Conservation (phyloP, 2,113 vertebrate species). For the Ranitomeya imitator region DNA sequence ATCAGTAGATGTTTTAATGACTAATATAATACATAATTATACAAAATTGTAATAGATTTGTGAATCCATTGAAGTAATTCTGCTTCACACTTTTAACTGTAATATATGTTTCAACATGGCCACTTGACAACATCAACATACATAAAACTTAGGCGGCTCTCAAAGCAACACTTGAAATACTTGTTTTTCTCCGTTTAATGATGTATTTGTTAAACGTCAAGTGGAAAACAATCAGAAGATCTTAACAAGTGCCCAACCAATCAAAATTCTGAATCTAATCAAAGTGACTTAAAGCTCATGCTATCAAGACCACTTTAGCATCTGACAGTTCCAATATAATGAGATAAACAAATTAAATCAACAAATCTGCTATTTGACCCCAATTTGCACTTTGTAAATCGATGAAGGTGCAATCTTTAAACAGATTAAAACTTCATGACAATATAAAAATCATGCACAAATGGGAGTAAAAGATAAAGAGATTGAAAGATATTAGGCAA, state of each 20-base stretch:
- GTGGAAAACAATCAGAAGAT: constrained; percentile 13
- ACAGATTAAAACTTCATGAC: constrained; percentile 25
- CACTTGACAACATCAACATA: neutral
- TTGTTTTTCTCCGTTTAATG: constrained; percentile 1
- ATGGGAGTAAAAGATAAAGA: constrained; percentile 13
- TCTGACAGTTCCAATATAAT: constrained; percentile 16
- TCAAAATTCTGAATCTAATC: neutral
- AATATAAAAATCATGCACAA: constrained; percentile 13
- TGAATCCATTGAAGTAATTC: neutral
- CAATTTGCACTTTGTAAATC: constrained; percentile 35
- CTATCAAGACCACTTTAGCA: constrained; percentile 23
- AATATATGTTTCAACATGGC: neutral
- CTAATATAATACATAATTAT: neutral
- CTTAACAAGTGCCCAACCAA: neutral
- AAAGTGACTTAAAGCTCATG: neutral
- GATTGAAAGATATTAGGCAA: neutral
- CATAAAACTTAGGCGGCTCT: neutral
- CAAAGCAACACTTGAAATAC: neutral
- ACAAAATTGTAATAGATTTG: neutral
- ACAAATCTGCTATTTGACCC: constrained; percentile 45
- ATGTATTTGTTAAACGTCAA: constrained; percentile 16
- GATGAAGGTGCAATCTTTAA: constrained; percentile 8
- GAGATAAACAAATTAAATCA: constrained; percentile 25
- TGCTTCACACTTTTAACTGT: neutral
- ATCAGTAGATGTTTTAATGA: neutral